These are phyloP conservation scores for Eristalis intricaria DNA, from an alignment of 2,888 invertebrate species.

Conservation along the genomic window DNA sequence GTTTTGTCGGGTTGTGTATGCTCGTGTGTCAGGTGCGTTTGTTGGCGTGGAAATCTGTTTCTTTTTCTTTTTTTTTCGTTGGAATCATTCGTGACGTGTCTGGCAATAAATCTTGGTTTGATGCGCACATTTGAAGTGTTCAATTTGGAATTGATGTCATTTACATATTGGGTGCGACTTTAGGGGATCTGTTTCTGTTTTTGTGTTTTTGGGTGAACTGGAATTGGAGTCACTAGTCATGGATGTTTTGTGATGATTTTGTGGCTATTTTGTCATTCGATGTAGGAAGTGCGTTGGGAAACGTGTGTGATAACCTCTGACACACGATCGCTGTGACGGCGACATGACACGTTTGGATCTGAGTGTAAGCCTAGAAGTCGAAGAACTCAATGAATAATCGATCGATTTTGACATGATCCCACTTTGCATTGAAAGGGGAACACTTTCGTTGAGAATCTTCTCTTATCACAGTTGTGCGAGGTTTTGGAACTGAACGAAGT, in stretches of 20 bases:
- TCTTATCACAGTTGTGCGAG: too few relatives aligned
- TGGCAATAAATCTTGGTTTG: conserved; percentile 57
- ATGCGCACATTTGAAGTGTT: conserved; percentile 49
- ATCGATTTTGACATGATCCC: too few relatives aligned
- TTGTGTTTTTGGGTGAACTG: neutral
- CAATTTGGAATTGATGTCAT: conserved; percentile 51
- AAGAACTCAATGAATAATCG: too few relatives aligned
- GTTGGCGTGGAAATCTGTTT: conserved; percentile 11
- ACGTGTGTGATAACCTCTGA: neutral
- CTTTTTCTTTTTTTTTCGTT: neutral
- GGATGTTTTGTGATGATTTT: neutral
- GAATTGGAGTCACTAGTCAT: neutral
- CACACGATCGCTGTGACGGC: too few relatives aligned
- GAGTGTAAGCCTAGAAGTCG: neutral
- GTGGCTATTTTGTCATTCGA: neutral
- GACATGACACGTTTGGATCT: too few relatives aligned
- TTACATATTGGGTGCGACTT: conserved; percentile 51
- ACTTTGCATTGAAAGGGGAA: too few relatives aligned
- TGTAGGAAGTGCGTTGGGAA: neutral
- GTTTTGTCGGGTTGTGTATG: too few relatives aligned
- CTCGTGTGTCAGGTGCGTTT: neutral
- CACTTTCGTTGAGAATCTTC: too few relatives aligned
- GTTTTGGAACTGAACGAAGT: too few relatives aligned
- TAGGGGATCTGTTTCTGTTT: neutral
- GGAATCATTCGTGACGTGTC: conserved; percentile 12